Percentiles rank a stretch among this genome's conserved stretches.
These are phyloP conservation scores for Drosophila sechellia DNA, from an alignment of 1,140 invertebrate species.

Conservation along the genomic window DNA sequence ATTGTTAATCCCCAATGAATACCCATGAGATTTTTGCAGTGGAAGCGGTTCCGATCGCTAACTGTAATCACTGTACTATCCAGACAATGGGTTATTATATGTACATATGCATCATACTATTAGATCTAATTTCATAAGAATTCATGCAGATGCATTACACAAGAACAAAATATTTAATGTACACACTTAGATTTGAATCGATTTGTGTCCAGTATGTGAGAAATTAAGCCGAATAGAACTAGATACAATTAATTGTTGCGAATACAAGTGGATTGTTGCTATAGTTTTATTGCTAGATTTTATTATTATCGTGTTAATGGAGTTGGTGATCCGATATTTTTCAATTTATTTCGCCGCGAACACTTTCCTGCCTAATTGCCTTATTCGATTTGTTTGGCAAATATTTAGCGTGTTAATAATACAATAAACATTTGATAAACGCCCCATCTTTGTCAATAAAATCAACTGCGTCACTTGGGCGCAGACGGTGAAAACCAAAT, in stretches of 20 bases:
- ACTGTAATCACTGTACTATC: constrained; percentile 1
- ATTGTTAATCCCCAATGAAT: constrained; percentile 38
- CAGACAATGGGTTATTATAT: constrained; percentile 27
- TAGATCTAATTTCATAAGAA: constrained; percentile 17
- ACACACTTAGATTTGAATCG: neutral
- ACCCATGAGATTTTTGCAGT: constrained; percentile 16
- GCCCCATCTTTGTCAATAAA: constrained; percentile 6
- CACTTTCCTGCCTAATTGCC: constrained; percentile 1
- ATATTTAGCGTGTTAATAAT: constrained; percentile 24
- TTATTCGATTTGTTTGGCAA: constrained; percentile 20
- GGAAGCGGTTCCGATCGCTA: constrained; percentile 7
- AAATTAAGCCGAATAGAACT: neutral
- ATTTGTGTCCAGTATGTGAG: neutral
- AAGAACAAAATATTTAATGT: neutral
- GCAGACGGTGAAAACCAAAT: constrained; percentile 30
- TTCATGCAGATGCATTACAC: neutral
- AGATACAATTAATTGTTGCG: neutral
- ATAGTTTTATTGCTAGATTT: too few species aligned
- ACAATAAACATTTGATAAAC: constrained; percentile 24
- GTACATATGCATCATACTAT: neutral
- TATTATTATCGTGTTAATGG: too few species aligned
- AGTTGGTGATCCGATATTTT: too few species aligned
- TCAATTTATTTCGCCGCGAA: neutral
- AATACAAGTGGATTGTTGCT: too few species aligned
- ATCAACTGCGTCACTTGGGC: constrained; percentile 35